Percentiles rank a stretch among this genome's conserved stretches.
Conservation (phyloP, 2,888 invertebrate species). For the Cerastoderma edule region DNA sequence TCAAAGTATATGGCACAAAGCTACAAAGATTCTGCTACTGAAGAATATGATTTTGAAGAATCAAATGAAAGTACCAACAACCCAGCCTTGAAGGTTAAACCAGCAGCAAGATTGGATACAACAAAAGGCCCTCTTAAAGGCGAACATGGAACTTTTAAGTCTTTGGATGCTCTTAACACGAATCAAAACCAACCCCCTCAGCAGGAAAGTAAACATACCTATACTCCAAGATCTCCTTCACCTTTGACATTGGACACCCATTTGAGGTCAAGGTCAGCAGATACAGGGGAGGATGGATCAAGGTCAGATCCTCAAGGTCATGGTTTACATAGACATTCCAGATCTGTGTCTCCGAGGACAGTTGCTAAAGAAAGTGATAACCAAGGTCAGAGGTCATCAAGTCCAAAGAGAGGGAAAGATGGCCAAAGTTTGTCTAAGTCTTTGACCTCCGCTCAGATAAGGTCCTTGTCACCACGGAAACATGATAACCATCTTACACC, state of each 20-base stretch:
- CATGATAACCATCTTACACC: constrained; percentile 38
- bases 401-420: constrained; percentile 5
- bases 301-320: constrained; percentile 13
- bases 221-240: constrained; percentile 51
- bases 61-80: not conserved
- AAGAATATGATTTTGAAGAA: constrained; percentile 7
- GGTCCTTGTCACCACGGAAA: constrained; percentile 38
- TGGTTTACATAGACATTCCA: constrained; percentile 39
- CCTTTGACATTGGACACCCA: constrained; percentile 43
- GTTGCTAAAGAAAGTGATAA: constrained; percentile 19
- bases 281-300: constrained; percentile 17
- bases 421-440: constrained; percentile 40
- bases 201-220: constrained; percentile 30
- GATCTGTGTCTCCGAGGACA: constrained; percentile 40
- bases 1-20: constrained; percentile 41
- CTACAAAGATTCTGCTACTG: not conserved
- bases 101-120: not conserved
- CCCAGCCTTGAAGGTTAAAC: not conserved
- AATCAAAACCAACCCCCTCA: not conserved
- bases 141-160: constrained; percentile 32
- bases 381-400: constrained; percentile 18
- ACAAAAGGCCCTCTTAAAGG: constrained; percentile 48
- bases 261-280: constrained; percentile 42
- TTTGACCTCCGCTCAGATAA: constrained; percentile 47
- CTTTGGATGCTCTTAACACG: not conserved